Conservation (phyloP, 2,113 vertebrate genomes). For the Salvelinus namaycush region DNA sequence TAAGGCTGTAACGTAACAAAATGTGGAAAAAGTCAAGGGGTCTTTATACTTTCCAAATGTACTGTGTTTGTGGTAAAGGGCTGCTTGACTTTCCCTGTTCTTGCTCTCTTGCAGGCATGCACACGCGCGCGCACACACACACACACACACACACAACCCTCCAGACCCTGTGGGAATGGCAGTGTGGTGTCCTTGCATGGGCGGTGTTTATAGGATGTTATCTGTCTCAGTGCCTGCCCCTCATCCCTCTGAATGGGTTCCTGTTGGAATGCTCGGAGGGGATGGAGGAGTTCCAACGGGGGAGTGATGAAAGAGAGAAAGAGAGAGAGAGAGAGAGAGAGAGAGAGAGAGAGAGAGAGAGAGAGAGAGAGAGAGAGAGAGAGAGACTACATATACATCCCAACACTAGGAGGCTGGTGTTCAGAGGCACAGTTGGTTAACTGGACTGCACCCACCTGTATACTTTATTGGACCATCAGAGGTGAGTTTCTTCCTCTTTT, state of each 20-base stretch:
- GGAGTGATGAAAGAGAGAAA: slow-evolving; percentile 62
- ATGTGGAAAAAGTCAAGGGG: too few relatives aligned
- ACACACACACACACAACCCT: not conserved
- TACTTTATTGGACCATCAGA: slow-evolving; percentile 49
- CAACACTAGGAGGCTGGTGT: slow-evolving; percentile 63
- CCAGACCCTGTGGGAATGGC: not conserved
- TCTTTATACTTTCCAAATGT: too few relatives aligned
- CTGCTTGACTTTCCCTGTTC: slow-evolving; percentile 19
- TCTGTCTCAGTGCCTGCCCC: slow-evolving; percentile 64
- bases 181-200: slow-evolving; percentile 52
- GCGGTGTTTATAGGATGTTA: slow-evolving; percentile 76
- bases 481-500: slow-evolving; percentile 59
- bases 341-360: too few relatives aligned
- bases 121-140: too few relatives aligned
- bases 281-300: slow-evolving; percentile 76
- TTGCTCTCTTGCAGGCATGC: not conserved
- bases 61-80: slow-evolving; percentile 24
- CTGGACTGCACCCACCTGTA: slow-evolving; percentile 58
- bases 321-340: too few relatives aligned
- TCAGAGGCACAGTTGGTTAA: slow-evolving; percentile 62
- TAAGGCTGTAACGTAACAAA: too few relatives aligned
- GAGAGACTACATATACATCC: slow-evolving; percentile 68
- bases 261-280: slow-evolving; percentile 69
- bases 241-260: slow-evolving; percentile 69
- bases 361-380: slow-evolving; percentile 13